phyloP scores from a whole-genome alignment of 2,797 vertebrate genomes.

The Momotus momota region DNA sequence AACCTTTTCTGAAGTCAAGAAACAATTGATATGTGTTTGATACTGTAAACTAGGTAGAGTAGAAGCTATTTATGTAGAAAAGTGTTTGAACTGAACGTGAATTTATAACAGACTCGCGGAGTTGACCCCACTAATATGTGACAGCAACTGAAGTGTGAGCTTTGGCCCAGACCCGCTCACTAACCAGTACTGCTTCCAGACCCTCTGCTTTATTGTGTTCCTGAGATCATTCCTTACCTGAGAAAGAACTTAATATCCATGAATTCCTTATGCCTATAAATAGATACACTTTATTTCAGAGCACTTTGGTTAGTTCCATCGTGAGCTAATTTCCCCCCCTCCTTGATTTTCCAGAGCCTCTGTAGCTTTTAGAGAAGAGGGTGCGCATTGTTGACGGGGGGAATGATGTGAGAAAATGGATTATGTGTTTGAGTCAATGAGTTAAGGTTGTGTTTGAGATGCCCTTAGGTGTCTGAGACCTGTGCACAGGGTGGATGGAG shows the following conservation, averaged over 20 bases:
- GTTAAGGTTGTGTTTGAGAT: not conserved
- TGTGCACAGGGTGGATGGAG: too few species aligned
- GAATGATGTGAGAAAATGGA: not conserved
- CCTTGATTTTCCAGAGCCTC: not conserved
- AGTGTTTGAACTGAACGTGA: not conserved
- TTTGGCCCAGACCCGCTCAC: not conserved
- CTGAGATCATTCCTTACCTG: not conserved
- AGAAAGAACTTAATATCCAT: not conserved
- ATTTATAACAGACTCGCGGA: not conserved
- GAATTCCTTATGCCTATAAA: not conserved
- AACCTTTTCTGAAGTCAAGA: not conserved
- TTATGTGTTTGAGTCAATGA: not conserved
- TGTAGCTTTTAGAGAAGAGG: not conserved
- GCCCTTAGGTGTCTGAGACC: not conserved
- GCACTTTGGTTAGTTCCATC: not conserved
- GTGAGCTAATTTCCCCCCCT: not conserved
- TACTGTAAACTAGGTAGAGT: not conserved
- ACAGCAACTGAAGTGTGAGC: not conserved
- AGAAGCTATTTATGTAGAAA: not conserved
- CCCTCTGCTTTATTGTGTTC: not conserved
- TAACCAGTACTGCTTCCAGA: not conserved
- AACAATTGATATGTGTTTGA: not conserved
- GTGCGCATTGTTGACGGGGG: not conserved
- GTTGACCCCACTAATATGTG: not conserved
- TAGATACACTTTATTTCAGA: not conserved